phyloP scores from a whole-genome alignment of 1,140 invertebrate species.

The Parasteatoda tepidariorum region DNA sequence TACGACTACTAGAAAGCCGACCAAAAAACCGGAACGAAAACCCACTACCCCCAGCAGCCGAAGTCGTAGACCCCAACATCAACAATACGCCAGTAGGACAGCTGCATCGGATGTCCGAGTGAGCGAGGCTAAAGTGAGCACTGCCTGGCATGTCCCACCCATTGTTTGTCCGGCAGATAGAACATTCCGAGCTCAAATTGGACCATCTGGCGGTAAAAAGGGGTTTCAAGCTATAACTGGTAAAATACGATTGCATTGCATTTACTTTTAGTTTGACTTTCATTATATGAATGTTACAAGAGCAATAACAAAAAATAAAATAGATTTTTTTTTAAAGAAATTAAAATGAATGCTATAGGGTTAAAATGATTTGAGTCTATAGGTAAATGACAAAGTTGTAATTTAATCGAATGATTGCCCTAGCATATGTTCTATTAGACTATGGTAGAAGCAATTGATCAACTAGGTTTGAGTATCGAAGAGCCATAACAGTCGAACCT shows the following conservation, averaged over 20 bases:
- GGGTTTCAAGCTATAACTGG: conserved; percentile 64
- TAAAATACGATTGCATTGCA: too few species aligned
- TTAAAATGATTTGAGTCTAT: too few species aligned
- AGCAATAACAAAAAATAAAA: too few species aligned
- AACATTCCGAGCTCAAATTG: conserved; percentile 64
- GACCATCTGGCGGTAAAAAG: conserved; percentile 63
- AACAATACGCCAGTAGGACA: not conserved
- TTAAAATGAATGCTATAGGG: too few species aligned
- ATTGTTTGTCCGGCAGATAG: conserved; percentile 63
- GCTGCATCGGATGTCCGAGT: not conserved
- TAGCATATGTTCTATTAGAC: too few species aligned
- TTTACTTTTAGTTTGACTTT: not conserved
- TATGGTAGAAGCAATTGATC: too few species aligned
- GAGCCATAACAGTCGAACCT: too few species aligned
- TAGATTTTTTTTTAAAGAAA: too few species aligned
- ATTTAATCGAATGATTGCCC: too few species aligned
- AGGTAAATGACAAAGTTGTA: too few species aligned
- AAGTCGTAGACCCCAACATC: conserved; percentile 1
- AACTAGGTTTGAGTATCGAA: too few species aligned
- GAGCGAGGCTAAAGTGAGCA: not conserved
- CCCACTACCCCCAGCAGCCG: conserved; percentile 13
- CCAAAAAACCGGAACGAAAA: not conserved
- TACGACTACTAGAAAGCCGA: not conserved
- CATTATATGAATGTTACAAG: not conserved
- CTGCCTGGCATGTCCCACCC: conserved; percentile 62